These are phyloP conservation scores for Palythoa heliodiscus DNA, from an alignment of 92 coral and sea anemone genomes.

Conservation along the genomic window DNA sequence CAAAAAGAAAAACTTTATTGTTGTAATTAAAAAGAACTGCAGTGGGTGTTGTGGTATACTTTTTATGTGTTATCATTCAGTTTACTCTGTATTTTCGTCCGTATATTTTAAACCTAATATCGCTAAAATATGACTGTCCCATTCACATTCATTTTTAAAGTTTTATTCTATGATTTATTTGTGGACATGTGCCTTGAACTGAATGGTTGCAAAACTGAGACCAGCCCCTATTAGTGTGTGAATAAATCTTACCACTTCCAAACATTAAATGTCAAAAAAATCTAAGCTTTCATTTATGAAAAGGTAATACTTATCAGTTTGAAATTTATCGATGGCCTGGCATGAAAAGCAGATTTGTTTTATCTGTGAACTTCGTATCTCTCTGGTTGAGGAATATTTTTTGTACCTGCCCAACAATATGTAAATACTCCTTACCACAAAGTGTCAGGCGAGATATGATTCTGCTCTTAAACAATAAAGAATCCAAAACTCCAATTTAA, in stretches of 20 bases:
- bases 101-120: background rate
- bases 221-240: background rate
- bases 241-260: constrained; percentile 11
- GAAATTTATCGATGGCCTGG: constrained; percentile 27
- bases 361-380: constrained; percentile 31
- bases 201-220: constrained; percentile 15
- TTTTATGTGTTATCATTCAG: background rate
- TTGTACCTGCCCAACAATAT: constrained; percentile 7
- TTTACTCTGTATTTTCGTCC: background rate
- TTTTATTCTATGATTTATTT: background rate
- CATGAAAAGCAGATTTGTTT: constrained; percentile 25
- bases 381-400: constrained; percentile 14
- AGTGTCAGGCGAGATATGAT: constrained; percentile 22
- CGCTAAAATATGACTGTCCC: background rate
- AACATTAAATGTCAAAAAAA: constrained; percentile 9
- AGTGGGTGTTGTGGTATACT: background rate
- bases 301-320: constrained; percentile 33
- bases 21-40: background rate
- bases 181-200: background rate
- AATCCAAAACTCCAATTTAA: background rate
- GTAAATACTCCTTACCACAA: constrained; percentile 36
- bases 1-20: background rate
- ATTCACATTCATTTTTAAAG: background rate
- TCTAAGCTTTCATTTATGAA: constrained; percentile 12
- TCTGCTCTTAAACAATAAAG: constrained; percentile 23